Evolutionary conservation across 2,113 vertebrate species (phyloP), one percentile per base, ranked within the genome.

Genomic region (Oxyruncus cristatus): DNA sequence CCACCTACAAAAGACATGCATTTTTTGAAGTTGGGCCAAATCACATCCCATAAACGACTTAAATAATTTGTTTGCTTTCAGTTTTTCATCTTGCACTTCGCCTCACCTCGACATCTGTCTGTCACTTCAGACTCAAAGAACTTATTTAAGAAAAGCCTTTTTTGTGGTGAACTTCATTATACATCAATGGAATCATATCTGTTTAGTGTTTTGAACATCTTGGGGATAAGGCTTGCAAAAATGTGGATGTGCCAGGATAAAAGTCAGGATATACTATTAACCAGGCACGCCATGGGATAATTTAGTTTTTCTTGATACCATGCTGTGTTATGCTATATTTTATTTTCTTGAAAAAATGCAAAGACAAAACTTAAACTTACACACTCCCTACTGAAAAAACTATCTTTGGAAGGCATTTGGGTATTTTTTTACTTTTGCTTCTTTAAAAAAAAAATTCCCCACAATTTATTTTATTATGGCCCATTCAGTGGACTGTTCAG

Each of bases 81-180:
- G 1, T 61, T 93, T 89, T 88, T 93, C 62, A 82, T 87, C 56
- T 92, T 70, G 28, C 74, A n/a, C 70, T 65, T 75, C 15, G 23
- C 32, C 85, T 72, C 94, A 67, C 52, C 71, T 70, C 91, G 95
- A 91, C 89, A 84, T 35, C 63, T 94, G 76, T 42, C 76, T 91
- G 42, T 85, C 92, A 93, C 88, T 88, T 89, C 74, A 89, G 44
- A 39, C 58, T 94, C 52, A 63, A 81, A 95, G 70, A 74, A 27
- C 8, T 53, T 55, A 52, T 83, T 89, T 35, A 63, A 53, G 52
- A 41, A 67, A 85, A 95, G 61, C 16, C 33, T 89, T 88, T 88
- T 82, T 68, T 72, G 47, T 55, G 47, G 18, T 17, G 23, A 94
- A 65, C 62, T 85, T 68, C 70, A 82, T 76, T 58, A 93, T 65